Evolutionary conservation across 35 echinoderm and acorn worm genomes (phyloP), one percentile per base, ranked within the genome.

Genomic region (Nesometra sesokonis): DNA sequence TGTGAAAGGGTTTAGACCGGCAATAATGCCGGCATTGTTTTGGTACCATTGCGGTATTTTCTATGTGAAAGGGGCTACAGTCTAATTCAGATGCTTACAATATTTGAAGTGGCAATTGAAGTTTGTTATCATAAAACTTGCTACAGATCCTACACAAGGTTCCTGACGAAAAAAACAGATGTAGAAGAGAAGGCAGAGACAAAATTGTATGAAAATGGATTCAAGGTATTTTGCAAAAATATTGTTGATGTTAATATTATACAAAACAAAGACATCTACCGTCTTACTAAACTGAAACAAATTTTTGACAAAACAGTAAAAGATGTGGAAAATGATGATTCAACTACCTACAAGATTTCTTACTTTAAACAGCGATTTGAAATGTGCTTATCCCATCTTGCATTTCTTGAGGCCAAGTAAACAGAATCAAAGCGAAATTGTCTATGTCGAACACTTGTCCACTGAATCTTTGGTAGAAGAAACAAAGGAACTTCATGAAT

Each of bases 81-180:
- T n/a, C n/a, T n/a, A n/a, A n/a, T n/a, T n/a, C n/a, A n/a, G n/a
- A n/a, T n/a, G n/a, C n/a, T n/a, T n/a, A n/a, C n/a, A n/a, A n/a
- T n/a, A n/a, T n/a, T n/a, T n/a, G n/a, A n/a, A n/a, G 88, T 89
- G 29, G 88, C 80, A 33, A 89, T 89, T 13, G 88, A 89, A 89
- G 38, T 89, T 11, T 15, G 67, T 15, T 83, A 89, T n/a, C 88
- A 89, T 84, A 17, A 27, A 84, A 9, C 0, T 34, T 89, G 88
- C 29, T 89, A 76, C 31, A 84, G 47, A 77, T 32, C 47, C 3
- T 89, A 89, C 88, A 89, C 38, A 77, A 84, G 38, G 39, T 19
- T 31, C 85, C 33, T 77, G 33, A n/a, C 84, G n/a, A n/a, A n/a
- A 52, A 85, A 47, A 47, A 85, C 37, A 43, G 11, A 31, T 39